phyloP scores from a whole-genome alignment of 64 coral and sea anemone genomes.

The Montipora capricornis region DNA sequence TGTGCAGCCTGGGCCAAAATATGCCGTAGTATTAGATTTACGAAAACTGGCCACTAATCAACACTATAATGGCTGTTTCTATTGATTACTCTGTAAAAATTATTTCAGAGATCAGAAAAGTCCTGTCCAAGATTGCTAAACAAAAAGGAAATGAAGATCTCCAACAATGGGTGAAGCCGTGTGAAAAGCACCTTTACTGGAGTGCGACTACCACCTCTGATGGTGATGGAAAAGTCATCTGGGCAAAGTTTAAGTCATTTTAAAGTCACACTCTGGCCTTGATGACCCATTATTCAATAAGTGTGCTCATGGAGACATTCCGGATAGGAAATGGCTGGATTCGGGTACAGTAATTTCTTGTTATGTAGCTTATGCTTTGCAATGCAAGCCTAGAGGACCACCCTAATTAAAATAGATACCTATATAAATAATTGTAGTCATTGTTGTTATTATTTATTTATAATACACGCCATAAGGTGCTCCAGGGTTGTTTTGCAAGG shows the following conservation, averaged over 20 bases:
- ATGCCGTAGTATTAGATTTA: neutral
- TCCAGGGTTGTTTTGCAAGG: neutral
- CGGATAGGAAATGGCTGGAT: neutral
- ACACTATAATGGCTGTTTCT: neutral
- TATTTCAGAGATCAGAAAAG: neutral
- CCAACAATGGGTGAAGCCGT: neutral
- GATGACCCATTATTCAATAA: neutral
- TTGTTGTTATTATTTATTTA: no score
- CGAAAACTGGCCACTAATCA: neutral
- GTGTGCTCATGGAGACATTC: neutral
- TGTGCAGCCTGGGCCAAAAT: neutral
- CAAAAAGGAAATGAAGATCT: neutral
- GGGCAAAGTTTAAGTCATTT: neutral
- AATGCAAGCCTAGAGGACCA: no score
- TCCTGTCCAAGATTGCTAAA: neutral
- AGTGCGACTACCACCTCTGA: neutral
- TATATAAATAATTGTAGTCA: no score
- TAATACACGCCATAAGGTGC: neutral
- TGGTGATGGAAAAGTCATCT: neutral
- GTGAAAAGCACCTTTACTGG: neutral
- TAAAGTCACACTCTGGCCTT: neutral
- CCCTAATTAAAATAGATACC: no score
- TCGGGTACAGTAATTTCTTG: neutral
- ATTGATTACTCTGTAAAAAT: neutral
- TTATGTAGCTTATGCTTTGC: no score